Evolutionary conservation across 2,888 invertebrate genomes (phyloP).

Genomic region (Ommatoiulus sabulosus): DNA sequence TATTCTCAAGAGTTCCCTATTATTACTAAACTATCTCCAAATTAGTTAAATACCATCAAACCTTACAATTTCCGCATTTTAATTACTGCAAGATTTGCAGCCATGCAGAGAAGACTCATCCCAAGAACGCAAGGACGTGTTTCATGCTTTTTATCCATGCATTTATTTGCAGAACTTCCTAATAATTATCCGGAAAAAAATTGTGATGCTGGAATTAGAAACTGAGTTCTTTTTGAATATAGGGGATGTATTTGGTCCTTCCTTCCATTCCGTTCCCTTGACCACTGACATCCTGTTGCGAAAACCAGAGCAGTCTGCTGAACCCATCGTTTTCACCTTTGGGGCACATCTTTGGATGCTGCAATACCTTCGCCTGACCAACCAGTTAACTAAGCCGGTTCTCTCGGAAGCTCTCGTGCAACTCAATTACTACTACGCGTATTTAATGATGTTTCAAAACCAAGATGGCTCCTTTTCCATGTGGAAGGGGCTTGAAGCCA

Average conservation of each 20-base stretch:
- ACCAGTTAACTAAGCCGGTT: conserved; percentile 65
- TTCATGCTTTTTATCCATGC: too few species aligned
- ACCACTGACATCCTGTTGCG: conserved; percentile 65
- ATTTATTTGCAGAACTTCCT: neutral
- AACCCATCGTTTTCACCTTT: conserved; percentile 72
- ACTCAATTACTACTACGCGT: conserved; percentile 59
- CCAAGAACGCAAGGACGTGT: too few species aligned
- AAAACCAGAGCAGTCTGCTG: conserved; percentile 70
- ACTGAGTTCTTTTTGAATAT: neutral
- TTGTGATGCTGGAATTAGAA: neutral
- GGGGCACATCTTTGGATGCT: conserved; percentile 71
- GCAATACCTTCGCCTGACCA: conserved; percentile 71
- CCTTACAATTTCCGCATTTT: too few species aligned
- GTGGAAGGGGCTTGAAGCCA: conserved; percentile 67
- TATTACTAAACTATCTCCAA: too few species aligned
- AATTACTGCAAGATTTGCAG: too few species aligned
- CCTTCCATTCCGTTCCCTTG: conserved; percentile 67
- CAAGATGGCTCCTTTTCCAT: conserved; percentile 67
- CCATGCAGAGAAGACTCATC: too few species aligned
- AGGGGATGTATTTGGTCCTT: conserved; percentile 72
- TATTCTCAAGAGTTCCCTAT: too few species aligned
- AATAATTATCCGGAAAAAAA: neutral
- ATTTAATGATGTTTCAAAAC: conserved; percentile 59
- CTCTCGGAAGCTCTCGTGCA: conserved; percentile 47
- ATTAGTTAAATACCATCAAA: too few species aligned